phyloP scores from a whole-genome alignment of 2,797 vertebrate species.

The Hozukius guyotensis region DNA sequence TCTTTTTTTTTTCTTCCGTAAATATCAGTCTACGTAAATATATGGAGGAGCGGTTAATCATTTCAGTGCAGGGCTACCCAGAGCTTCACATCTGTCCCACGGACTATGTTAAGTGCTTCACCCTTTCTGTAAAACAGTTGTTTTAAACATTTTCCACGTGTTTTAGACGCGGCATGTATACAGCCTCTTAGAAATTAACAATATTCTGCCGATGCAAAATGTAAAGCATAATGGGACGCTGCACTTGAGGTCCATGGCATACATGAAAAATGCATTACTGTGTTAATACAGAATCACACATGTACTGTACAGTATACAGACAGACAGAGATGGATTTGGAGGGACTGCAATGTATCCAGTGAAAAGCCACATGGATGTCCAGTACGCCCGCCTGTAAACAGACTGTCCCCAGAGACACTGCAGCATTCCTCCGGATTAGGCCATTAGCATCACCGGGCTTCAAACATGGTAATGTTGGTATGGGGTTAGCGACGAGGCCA shows the following conservation, averaged over 20 bases:
- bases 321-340: constrained; percentile 1
- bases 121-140: no score
- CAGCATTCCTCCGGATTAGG: constrained; percentile 42
- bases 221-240: not conserved
- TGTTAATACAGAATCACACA: not conserved
- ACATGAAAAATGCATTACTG: not conserved
- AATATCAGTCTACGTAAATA: no score
- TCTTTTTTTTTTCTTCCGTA: no score
- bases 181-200: not conserved
- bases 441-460: constrained; percentile 36
- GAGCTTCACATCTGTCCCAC: no score
- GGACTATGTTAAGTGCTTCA: no score
- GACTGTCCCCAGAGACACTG: constrained; percentile 24
- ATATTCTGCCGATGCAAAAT: not conserved
- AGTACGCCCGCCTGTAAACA: constrained; percentile 30
- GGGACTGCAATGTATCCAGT: not conserved
- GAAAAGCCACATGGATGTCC: constrained; percentile 36
- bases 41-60: no score
- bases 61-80: no score
- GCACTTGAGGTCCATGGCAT: not conserved
- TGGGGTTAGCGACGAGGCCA: constrained; percentile 7
- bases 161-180: no score
- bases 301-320: no score
- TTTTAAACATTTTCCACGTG: no score
- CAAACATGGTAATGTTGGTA: constrained; percentile 31